phyloP scores from a whole-genome alignment of 2,113 vertebrate genomes.

The Myxocyprinus asiaticus region DNA sequence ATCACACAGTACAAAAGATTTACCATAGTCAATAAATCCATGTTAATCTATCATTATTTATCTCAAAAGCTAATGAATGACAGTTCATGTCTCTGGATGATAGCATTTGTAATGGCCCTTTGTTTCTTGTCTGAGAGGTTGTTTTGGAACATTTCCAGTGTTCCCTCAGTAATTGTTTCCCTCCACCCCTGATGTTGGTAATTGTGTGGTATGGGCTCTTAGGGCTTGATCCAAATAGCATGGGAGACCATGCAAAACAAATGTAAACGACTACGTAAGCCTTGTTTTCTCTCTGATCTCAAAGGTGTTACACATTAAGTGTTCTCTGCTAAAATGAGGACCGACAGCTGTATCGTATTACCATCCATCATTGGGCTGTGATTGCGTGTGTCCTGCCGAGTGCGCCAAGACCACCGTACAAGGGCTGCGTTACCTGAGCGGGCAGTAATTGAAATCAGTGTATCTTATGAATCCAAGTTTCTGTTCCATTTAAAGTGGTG shows the following conservation, averaged over 20 bases:
- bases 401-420: too few relatives aligned
- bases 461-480: neutral
- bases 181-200: slow-evolving; percentile 5
- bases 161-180: slow-evolving; percentile 25
- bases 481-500: too few relatives aligned
- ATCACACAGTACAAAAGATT: too few relatives aligned
- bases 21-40: too few relatives aligned
- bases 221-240: neutral
- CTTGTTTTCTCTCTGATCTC: slow-evolving; percentile 33
- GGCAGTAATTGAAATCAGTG: neutral
- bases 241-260: slow-evolving; percentile 14
- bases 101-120: too few relatives aligned
- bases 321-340: slow-evolving; percentile 28
- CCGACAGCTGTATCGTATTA: slow-evolving; percentile 52
- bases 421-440: neutral
- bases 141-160: slow-evolving; percentile 24
- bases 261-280: slow-evolving; percentile 2
- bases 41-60: too few relatives aligned
- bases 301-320: slow-evolving; percentile 29
- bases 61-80: too few relatives aligned
- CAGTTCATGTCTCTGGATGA: too few relatives aligned
- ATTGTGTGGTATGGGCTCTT: slow-evolving; percentile 10
- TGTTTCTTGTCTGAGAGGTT: neutral
- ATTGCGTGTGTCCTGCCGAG: too few relatives aligned
- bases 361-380: neutral